Percentiles rank a stretch among this genome's conserved stretches.
Evolutionary conservation across 2,888 invertebrate genomes (phyloP).

Genomic region (Watsonalla cultraria): DNA sequence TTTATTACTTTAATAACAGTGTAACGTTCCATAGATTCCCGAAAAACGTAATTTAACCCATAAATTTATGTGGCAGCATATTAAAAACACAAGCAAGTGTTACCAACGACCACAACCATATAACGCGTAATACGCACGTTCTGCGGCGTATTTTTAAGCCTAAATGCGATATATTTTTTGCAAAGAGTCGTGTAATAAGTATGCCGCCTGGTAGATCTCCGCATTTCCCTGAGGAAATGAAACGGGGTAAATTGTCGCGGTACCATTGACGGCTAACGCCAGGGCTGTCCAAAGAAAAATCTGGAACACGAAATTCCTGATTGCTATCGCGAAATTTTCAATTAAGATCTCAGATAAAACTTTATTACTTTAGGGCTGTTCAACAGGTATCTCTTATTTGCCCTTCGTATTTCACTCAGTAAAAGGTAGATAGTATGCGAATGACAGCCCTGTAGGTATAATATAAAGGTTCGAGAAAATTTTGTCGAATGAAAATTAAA

Average conservation of each 20-base stretch:
- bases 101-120: background rate
- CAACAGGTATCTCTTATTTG: background rate
- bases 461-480: no score
- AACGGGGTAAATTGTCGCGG: conserved; percentile 20
- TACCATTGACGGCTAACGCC: conserved; percentile 17
- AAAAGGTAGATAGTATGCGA: no score
- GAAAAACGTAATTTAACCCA: background rate
- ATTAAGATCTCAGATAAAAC: background rate
- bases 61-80: background rate
- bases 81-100: background rate
- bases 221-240: conserved; percentile 31
- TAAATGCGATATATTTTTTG: conserved; percentile 3
- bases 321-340: background rate
- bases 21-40: no score
- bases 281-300: background rate
- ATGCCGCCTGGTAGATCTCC: conserved; percentile 13
- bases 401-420: no score
- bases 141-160: background rate
- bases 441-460: no score
- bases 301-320: background rate
- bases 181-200: conserved; percentile 8
- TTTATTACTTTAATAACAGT: no score
- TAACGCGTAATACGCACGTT: background rate
- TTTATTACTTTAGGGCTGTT: background rate
- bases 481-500: no score